Evolutionary conservation across 1,140 invertebrate species (phyloP).

Genomic region (Lepidostoma basale): DNA sequence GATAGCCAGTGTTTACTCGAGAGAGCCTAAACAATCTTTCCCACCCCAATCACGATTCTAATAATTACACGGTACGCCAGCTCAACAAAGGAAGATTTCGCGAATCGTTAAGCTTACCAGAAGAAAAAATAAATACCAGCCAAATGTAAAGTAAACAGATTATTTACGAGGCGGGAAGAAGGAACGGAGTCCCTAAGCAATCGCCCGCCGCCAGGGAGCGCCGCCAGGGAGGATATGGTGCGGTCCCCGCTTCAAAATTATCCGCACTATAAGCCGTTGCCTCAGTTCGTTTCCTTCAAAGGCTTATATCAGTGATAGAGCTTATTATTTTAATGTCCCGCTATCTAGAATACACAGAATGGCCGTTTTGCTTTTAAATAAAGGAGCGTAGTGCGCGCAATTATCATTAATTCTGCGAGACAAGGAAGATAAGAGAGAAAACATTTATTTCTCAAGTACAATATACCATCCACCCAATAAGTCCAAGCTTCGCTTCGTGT

Average conservation of each 20-base stretch:
- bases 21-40: constrained; percentile 13
- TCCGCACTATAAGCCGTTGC: constrained; percentile 2
- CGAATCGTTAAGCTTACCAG: constrained; percentile 33
- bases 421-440: neutral
- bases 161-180: constrained; percentile 31
- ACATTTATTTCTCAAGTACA: too few relatives aligned
- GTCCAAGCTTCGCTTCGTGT: too few relatives aligned
- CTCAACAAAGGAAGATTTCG: constrained; percentile 31
- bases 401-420: neutral
- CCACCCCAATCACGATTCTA: constrained; percentile 19
- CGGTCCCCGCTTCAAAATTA: neutral
- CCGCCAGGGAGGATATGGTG: too few relatives aligned
- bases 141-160: constrained; percentile 40
- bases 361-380: neutral
- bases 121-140: constrained; percentile 36
- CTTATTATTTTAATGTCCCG: constrained; percentile 20
- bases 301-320: neutral
- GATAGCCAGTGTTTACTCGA: constrained; percentile 1
- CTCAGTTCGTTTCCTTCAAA: neutral
- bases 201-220: too few relatives aligned
- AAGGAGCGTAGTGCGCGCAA: neutral
- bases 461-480: too few relatives aligned
- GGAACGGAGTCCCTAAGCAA: constrained; percentile 11
- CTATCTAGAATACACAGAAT: constrained; percentile 9
- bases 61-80: constrained; percentile 32